These are phyloP conservation scores for Holothuria scabra DNA, from an alignment of 53 echinoderm and acorn worm genomes.

Conservation along the genomic window DNA sequence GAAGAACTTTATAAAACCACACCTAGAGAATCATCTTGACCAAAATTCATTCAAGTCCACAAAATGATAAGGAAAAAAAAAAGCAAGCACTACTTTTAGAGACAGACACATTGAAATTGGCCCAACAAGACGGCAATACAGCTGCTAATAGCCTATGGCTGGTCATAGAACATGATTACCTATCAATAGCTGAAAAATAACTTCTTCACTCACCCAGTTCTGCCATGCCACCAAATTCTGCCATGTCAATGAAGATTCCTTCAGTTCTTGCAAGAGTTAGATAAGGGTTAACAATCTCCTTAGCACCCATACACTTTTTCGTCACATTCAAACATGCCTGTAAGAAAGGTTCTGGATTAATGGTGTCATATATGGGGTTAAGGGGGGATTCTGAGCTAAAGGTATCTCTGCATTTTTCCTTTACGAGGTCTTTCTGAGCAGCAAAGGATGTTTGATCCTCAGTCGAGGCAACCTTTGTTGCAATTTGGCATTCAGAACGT, in stretches of 20 bases:
- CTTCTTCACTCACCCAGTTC: slow-evolving; percentile 45
- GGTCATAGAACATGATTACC: not conserved
- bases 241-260: slow-evolving; percentile 56
- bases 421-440: slow-evolving; percentile 19
- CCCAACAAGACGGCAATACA: not conserved
- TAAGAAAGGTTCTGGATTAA: slow-evolving; percentile 70
- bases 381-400: slow-evolving; percentile 57
- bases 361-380: slow-evolving; percentile 55
- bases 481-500: slow-evolving; percentile 58
- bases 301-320: slow-evolving; percentile 49
- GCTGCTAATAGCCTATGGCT: not conserved
- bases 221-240: slow-evolving; percentile 60
- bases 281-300: slow-evolving; percentile 60
- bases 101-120: too few relatives aligned
- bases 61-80: too few relatives aligned
- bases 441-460: slow-evolving; percentile 5
- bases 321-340: slow-evolving; percentile 63
- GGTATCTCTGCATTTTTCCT: slow-evolving; percentile 51
- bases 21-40: too few relatives aligned
- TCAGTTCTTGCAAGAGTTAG: slow-evolving; percentile 64
- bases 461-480: not conserved
- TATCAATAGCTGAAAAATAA: not conserved
- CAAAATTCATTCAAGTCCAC: too few relatives aligned
- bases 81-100: too few relatives aligned
- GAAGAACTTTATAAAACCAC: too few relatives aligned